These are phyloP conservation scores for Spondyliosoma cantharus DNA, from an alignment of 2,797 vertebrate genomes.

Conservation along the genomic window DNA sequence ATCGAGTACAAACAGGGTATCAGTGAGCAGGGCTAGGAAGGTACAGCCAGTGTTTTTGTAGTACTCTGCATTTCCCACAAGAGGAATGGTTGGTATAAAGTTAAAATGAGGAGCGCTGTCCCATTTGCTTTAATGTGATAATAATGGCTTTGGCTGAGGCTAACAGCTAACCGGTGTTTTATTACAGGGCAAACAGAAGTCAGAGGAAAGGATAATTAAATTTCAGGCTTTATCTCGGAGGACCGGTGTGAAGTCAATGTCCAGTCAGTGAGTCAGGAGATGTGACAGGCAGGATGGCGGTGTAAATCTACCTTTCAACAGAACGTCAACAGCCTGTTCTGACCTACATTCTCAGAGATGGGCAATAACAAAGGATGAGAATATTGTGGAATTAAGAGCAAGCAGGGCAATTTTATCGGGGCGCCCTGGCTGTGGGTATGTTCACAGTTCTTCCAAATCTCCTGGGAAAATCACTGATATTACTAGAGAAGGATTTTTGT, in stretches of 20 bases:
- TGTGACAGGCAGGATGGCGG: constrained; percentile 42
- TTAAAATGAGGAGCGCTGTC: constrained; percentile 25
- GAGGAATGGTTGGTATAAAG: neutral
- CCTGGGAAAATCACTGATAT: constrained; percentile 70
- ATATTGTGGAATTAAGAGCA: constrained; percentile 79
- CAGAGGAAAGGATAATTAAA: constrained; percentile 35
- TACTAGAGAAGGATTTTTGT: constrained; percentile 71
- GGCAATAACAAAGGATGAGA: constrained; percentile 68
- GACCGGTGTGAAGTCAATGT: constrained; percentile 41
- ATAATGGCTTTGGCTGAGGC: constrained; percentile 31
- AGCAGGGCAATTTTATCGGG: constrained; percentile 71
- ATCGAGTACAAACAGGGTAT: neutral
- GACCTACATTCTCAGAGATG: constrained; percentile 78
- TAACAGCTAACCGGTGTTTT: constrained; percentile 29
- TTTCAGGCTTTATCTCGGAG: constrained; percentile 38
- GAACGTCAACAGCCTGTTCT: constrained; percentile 69
- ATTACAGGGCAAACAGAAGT: constrained; percentile 11
- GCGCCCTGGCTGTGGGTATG: constrained; percentile 34
- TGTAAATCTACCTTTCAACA: constrained; percentile 73
- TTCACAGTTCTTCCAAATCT: constrained; percentile 69
- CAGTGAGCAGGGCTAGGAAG: neutral
- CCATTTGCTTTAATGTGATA: constrained; percentile 52
- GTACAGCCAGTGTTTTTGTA: neutral
- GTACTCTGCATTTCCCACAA: constrained; percentile 4
- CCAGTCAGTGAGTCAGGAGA: constrained; percentile 48